phyloP scores from a whole-genome alignment of 2,113 vertebrate genomes.

The Rhea americana region DNA sequence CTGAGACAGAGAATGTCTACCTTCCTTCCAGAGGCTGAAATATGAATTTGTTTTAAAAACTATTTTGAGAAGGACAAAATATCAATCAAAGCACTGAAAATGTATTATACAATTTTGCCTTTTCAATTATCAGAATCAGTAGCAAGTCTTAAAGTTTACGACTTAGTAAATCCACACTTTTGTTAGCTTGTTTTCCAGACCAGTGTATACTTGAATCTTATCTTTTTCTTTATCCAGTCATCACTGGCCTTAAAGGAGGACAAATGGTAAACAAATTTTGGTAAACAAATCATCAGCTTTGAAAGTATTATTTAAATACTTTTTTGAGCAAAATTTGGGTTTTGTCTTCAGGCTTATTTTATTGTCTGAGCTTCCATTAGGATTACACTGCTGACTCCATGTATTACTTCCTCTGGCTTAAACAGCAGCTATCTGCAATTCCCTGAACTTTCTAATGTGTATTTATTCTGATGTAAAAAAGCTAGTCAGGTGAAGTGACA shows the following conservation, averaged over 20 bases:
- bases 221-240: not conserved
- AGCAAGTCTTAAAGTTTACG: not conserved
- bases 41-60: not conserved
- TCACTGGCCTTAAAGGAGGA: not conserved
- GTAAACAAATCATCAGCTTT: not conserved
- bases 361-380: not conserved
- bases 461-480: not conserved
- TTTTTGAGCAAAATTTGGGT: not conserved
- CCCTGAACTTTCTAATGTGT: not conserved
- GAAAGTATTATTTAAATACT: not conserved
- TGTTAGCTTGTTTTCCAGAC: not conserved
- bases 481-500: not conserved
- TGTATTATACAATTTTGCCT: not conserved
- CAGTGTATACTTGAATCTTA: not conserved
- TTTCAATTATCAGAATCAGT: not conserved
- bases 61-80: not conserved
- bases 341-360: not conserved
- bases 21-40: not conserved
- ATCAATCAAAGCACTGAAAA: not conserved
- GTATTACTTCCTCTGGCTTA: not conserved
- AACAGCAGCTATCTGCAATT: not conserved
- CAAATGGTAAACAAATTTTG: not conserved
- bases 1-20: not conserved
- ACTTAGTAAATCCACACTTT: not conserved
- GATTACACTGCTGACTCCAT: not conserved